Evolutionary conservation across 2,797 vertebrate genomes (phyloP), one percentile per base, ranked within the genome.

Genomic region (Pseudopleuronectes americanus): DNA sequence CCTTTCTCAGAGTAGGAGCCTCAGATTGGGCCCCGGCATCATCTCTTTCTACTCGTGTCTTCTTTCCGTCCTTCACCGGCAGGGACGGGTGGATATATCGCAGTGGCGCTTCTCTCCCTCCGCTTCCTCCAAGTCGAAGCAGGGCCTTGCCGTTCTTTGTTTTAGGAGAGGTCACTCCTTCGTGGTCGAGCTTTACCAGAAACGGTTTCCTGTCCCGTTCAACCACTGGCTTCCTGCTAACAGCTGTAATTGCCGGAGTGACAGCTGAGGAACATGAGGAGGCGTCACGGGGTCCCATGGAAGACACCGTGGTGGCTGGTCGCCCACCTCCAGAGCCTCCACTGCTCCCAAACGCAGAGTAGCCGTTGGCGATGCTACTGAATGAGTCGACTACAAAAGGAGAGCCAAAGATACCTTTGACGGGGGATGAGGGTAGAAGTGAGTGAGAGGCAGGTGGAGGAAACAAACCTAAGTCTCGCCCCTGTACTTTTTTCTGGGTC

Each of bases 91-190:
- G 95, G 19, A 92, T 71, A 48, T 96, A 98, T 67, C 94, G 80
- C 9, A 96, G 90, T 0, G 91, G 87, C 13, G 90, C 86, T 63
- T 92, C 92, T 87, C 85, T 90, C 5, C 76, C 86, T 33, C 87
- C 86, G 31, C 80, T 77, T 8, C 90, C 93, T 54, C 78, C 95
- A 7, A 94, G 91, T n/a, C 96, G 81, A 26, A 97, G 94, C 87
- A 99, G 86, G 0, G 97, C 96, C 79, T 97, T 98, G 89, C 96
- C 90, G 61, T 95, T 97, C 90, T 98, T 99, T 43, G 96, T 99
- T 88, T 99, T 99, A 26, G 98, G 98, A n/a, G 97, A 98, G 0
- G 95, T 99, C 81, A 99, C 97, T 1, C 98, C 97, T 85, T 99
- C 97, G 0, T 98, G 98, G 93, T 99, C 98, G 64, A 99, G 94